These are phyloP conservation scores for Plusia festucae DNA, from an alignment of 2,888 invertebrate species.

Conservation along the genomic window DNA sequence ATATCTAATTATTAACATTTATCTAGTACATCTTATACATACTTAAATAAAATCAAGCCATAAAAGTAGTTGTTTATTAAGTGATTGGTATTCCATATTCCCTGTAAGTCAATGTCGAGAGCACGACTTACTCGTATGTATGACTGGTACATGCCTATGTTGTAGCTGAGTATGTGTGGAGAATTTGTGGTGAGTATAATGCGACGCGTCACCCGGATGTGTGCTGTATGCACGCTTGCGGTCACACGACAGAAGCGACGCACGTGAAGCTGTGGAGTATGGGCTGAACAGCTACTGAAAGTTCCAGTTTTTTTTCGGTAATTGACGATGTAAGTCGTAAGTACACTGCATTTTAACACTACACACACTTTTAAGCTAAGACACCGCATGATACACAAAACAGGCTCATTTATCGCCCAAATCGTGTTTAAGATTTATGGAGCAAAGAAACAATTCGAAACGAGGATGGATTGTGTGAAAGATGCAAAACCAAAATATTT, in stretches of 20 bases:
- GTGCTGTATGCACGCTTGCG: conserved; percentile 55
- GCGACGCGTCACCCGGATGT: conserved; percentile 58
- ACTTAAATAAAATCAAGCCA: conserved; percentile 50
- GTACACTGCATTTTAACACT: neutral
- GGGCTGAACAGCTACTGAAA: neutral
- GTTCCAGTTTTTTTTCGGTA: neutral
- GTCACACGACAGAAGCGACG: conserved; percentile 57
- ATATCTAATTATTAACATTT: conserved; percentile 36
- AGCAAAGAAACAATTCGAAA: no score
- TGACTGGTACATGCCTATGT: conserved; percentile 59
- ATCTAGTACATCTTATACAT: conserved; percentile 41
- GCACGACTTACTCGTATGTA: conserved; percentile 49
- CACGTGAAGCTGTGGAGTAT: conserved; percentile 24
- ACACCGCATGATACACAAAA: no score
- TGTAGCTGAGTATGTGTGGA: conserved; percentile 65
- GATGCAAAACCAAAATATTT: no score
- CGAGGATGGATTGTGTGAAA: no score
- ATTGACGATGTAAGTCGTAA: neutral
- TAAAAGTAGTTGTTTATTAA: conserved; percentile 50
- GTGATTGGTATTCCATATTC: conserved; percentile 58
- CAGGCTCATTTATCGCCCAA: no score
- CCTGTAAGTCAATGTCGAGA: conserved; percentile 66
- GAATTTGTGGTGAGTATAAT: conserved; percentile 69
- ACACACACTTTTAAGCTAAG: no score
- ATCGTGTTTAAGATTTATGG: no score